Evolutionary conservation across 2,888 invertebrate genomes (phyloP).

Genomic region (Arge pagana): DNA sequence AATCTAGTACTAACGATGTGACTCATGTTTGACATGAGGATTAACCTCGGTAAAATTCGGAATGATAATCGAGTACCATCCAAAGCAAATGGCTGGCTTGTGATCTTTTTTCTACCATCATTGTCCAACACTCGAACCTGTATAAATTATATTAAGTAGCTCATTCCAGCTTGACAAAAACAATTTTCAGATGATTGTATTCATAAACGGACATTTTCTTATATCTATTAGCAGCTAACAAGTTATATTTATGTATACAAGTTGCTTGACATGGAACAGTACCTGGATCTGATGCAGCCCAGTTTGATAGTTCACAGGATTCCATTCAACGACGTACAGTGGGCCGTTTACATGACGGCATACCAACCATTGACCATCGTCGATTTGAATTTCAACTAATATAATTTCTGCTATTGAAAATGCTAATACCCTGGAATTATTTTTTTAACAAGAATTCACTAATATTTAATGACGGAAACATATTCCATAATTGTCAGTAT

Average conservation of each 20-base stretch:
- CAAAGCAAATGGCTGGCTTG: slow-evolving; percentile 77
- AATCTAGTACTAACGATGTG: slow-evolving; percentile 66
- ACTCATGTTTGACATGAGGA: slow-evolving; percentile 78
- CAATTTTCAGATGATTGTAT: too few species aligned
- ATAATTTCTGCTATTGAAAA: slow-evolving; percentile 73
- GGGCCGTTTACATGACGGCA: slow-evolving; percentile 69
- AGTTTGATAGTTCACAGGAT: slow-evolving; percentile 65
- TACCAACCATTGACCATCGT: slow-evolving; percentile 67
- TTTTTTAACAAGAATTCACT: slow-evolving; percentile 18
- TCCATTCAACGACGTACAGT: slow-evolving; percentile 75
- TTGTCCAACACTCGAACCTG: slow-evolving; percentile 66
- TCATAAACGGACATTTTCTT: too few species aligned
- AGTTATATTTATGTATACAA: too few species aligned
- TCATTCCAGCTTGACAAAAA: too few species aligned
- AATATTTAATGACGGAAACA: slow-evolving; percentile 7
- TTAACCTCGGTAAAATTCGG: slow-evolving; percentile 69
- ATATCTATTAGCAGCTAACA: too few species aligned
- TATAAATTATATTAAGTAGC: slow-evolving; percentile 39
- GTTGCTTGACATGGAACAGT: slow-evolving; percentile 26
- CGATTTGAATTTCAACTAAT: slow-evolving; percentile 70
- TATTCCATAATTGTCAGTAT: background rate
- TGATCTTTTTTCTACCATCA: slow-evolving; percentile 61
- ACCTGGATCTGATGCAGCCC: slow-evolving; percentile 74
- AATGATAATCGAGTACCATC: slow-evolving; percentile 74
- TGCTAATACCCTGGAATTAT: slow-evolving; percentile 69